Evolutionary conservation across 1,140 invertebrate species (phyloP).

Genomic region (Neocloeon triangulifer): DNA sequence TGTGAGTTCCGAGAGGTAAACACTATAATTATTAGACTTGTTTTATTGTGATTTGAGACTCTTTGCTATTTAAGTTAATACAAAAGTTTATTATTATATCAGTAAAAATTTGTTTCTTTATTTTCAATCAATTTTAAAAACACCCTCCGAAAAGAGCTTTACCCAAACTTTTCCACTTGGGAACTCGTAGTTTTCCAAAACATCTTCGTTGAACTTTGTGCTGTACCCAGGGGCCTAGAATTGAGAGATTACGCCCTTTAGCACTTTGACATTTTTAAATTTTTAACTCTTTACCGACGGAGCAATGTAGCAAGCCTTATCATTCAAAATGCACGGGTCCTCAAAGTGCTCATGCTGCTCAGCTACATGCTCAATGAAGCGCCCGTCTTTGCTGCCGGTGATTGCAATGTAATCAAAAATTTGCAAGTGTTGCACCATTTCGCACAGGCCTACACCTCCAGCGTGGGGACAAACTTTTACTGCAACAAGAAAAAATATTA

Average conservation of each 20-base stretch:
- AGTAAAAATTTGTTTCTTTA: no score
- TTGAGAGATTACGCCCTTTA: slow-evolving; percentile 7
- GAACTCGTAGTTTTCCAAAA: slow-evolving; percentile 42
- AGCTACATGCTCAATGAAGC: slow-evolving; percentile 69
- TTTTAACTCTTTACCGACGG: slow-evolving; percentile 29
- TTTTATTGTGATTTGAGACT: no score
- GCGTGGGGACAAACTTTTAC: slow-evolving; percentile 85
- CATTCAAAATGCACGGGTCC: slow-evolving; percentile 36
- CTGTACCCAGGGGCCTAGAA: slow-evolving; percentile 50
- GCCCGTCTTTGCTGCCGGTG: slow-evolving; percentile 38
- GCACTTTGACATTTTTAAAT: slow-evolving; percentile 1
- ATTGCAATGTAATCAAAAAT: slow-evolving; percentile 66
- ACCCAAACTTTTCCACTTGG: slow-evolving; percentile 55
- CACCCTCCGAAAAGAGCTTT: slow-evolving; percentile 27
- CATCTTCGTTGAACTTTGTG: slow-evolving; percentile 43
- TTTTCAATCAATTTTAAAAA: no score
- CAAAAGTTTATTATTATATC: no score
- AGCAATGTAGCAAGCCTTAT: slow-evolving; percentile 43
- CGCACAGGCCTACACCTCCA: slow-evolving; percentile 76
- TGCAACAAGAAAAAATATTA: slow-evolving; percentile 16
- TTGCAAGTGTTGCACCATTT: slow-evolving; percentile 81
- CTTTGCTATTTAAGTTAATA: no score
- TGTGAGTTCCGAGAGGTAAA: no score
- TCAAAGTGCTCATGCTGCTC: slow-evolving; percentile 75
- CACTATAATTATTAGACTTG: no score